Percentiles rank a stretch among this genome's conserved stretches.
Evolutionary conservation across 2,888 invertebrate genomes (phyloP).

Genomic region (Rhorus exstirpatorius): DNA sequence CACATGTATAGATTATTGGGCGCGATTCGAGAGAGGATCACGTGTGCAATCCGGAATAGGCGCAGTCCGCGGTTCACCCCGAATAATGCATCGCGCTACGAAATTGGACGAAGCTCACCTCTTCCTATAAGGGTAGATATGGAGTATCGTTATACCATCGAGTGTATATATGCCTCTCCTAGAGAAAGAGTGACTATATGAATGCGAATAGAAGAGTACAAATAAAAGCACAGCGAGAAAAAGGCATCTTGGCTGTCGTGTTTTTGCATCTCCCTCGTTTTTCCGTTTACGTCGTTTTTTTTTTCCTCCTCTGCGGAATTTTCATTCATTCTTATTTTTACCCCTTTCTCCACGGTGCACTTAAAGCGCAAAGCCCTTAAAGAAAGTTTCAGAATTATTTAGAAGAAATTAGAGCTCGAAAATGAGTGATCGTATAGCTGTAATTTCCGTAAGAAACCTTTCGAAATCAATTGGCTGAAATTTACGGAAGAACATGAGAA

Average conservation of each 20-base stretch:
- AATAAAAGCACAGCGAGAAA: constrained; percentile 40
- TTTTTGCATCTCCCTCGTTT: not conserved
- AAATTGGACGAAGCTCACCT: constrained; percentile 57
- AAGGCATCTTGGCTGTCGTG: not conserved
- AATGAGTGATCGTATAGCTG: too few relatives aligned
- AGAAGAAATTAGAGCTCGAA: too few relatives aligned
- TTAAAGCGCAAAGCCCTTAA: not conserved
- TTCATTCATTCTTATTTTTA: not conserved
- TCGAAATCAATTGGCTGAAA: too few relatives aligned
- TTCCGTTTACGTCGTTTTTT: constrained; percentile 13
- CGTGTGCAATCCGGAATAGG: constrained; percentile 61
- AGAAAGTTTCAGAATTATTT: not conserved
- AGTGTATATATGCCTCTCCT: not conserved
- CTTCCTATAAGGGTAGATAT: constrained; percentile 57
- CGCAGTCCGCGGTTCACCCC: constrained; percentile 48
- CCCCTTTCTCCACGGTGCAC: not conserved
- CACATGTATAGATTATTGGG: constrained; percentile 19
- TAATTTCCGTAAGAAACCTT: too few relatives aligned
- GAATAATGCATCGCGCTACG: constrained; percentile 61
- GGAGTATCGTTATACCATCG: constrained; percentile 43
- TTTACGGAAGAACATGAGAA: too few relatives aligned
- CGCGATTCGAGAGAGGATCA: constrained; percentile 48
- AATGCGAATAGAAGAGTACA: constrained; percentile 29
- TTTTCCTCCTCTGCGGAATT: not conserved
- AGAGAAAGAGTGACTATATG: constrained; percentile 19